phyloP scores from a whole-genome alignment of 1,140 invertebrate genomes.

The Drosophila carrolli region DNA sequence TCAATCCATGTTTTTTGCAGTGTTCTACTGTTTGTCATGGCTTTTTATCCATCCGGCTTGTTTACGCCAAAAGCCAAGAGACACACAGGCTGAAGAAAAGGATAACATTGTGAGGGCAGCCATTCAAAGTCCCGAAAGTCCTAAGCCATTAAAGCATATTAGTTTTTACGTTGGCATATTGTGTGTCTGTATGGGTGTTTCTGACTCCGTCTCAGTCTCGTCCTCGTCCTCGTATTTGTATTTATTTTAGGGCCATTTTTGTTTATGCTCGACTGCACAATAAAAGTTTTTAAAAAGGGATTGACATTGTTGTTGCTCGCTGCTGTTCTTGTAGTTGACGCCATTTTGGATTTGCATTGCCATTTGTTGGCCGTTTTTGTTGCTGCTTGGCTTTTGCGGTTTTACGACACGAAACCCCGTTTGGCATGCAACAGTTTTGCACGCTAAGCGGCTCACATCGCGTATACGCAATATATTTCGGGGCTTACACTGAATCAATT shows the following conservation, averaged over 20 bases:
- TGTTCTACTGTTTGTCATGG: slow-evolving; percentile 23
- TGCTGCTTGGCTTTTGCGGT: slow-evolving; percentile 30
- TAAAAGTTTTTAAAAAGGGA: slow-evolving; percentile 75
- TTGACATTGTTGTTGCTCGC: slow-evolving; percentile 44
- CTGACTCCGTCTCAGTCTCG: slow-evolving; percentile 1
- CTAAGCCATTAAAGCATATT: slow-evolving; percentile 82
- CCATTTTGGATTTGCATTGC: slow-evolving; percentile 68
- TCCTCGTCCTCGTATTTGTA: slow-evolving; percentile 38
- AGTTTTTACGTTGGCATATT: slow-evolving; percentile 65
- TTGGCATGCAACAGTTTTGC: slow-evolving; percentile 67
- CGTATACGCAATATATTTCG: slow-evolving; percentile 47
- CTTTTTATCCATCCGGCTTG: slow-evolving; percentile 74
- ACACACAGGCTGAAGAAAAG: slow-evolving; percentile 49
- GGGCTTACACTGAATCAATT: slow-evolving; percentile 31
- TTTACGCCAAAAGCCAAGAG: slow-evolving; percentile 58
- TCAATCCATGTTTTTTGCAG: neutral
- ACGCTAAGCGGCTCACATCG: slow-evolving; percentile 12
- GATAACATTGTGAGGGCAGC: slow-evolving; percentile 73
- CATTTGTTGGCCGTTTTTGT: slow-evolving; percentile 6
- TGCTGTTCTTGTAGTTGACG: slow-evolving; percentile 40
- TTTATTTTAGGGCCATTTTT: slow-evolving; percentile 72
- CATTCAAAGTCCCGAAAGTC: slow-evolving; percentile 79
- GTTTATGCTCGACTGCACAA: slow-evolving; percentile 69
- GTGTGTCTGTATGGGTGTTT: slow-evolving; percentile 2
- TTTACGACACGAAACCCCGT: slow-evolving; percentile 20